Conservation (phyloP, 2,113 vertebrate species). For the Hucho hucho region DNA sequence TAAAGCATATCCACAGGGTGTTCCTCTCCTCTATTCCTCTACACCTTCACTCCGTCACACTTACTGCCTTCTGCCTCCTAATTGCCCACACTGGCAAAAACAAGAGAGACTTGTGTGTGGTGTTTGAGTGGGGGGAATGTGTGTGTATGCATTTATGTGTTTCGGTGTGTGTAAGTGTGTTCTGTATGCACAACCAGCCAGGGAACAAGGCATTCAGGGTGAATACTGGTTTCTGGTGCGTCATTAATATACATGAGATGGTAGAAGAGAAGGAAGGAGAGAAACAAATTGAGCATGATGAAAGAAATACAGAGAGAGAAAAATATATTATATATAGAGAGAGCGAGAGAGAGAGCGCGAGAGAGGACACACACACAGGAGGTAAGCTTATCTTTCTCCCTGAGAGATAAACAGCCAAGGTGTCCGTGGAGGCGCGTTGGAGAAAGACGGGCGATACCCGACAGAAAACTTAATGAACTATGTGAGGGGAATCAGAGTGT, state of each 20-base stretch:
- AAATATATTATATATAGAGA: too few species aligned
- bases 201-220: not conserved
- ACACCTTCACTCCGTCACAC: not conserved
- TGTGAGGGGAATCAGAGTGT: not conserved
- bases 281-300: not conserved
- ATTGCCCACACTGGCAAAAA: not conserved
- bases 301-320: not conserved
- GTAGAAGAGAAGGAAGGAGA: not conserved
- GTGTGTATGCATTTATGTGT: not conserved
- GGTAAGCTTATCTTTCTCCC: not conserved
- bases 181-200: not conserved
- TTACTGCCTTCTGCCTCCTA: not conserved
- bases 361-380: not conserved
- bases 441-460: not conserved
- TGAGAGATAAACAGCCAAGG: not conserved
- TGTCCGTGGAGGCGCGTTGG: too few species aligned
- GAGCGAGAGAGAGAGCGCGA: too few species aligned
- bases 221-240: not conserved
- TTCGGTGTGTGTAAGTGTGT: not conserved
- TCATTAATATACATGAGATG: not conserved
- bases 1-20: not conserved
- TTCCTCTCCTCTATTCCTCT: not conserved
- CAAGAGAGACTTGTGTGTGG: not conserved
- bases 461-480: not conserved
- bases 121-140: slow-evolving; percentile 2